These are phyloP conservation scores for Caenorhabditis sp. DNA, from an alignment of 2,888 invertebrate species.

Conservation along the genomic window DNA sequence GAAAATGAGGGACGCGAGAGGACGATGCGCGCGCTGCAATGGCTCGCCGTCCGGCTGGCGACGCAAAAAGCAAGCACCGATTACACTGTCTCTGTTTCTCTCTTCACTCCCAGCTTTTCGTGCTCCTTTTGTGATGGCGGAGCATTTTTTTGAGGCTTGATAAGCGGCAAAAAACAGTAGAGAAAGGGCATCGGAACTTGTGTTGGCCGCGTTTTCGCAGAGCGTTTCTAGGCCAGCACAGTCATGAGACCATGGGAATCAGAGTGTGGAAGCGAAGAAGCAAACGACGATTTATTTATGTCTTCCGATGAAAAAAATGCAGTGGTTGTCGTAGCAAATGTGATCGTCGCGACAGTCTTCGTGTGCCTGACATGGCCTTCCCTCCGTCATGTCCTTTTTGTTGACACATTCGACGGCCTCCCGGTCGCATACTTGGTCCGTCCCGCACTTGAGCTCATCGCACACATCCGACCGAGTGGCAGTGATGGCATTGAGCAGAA, in stretches of 20 bases:
- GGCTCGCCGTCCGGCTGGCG: slow-evolving; percentile 6
- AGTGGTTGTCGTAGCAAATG: slow-evolving; percentile 25
- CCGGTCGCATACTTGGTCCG: slow-evolving; percentile 27
- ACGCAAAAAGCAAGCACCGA: slow-evolving; percentile 27
- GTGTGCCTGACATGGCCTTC: slow-evolving; percentile 31
- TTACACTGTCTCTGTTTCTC: slow-evolving; percentile 29
- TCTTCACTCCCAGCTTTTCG: not conserved
- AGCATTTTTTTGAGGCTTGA: slow-evolving; percentile 9
- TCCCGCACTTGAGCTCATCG: slow-evolving; percentile 8
- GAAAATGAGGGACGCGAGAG: not conserved
- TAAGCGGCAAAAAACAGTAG: not conserved
- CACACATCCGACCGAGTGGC: slow-evolving; percentile 1
- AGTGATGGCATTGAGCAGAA: slow-evolving; percentile 1
- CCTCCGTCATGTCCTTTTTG: slow-evolving; percentile 34
- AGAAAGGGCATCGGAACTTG: not conserved
- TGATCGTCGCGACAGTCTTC: slow-evolving; percentile 39
- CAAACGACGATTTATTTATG: slow-evolving; percentile 3
- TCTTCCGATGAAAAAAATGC: slow-evolving; percentile 31
- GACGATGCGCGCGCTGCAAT: not conserved
- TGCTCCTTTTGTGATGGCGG: not conserved
- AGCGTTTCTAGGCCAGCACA: not conserved
- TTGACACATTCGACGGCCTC: slow-evolving; percentile 33
- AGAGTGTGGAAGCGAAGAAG: not conserved
- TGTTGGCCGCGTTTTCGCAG: too few relatives aligned
- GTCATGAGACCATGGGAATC: not conserved